Base-by-base conservation (phyloP, 2,797 vertebrate species). In the Ctenopoma kingsleyae region DNA sequence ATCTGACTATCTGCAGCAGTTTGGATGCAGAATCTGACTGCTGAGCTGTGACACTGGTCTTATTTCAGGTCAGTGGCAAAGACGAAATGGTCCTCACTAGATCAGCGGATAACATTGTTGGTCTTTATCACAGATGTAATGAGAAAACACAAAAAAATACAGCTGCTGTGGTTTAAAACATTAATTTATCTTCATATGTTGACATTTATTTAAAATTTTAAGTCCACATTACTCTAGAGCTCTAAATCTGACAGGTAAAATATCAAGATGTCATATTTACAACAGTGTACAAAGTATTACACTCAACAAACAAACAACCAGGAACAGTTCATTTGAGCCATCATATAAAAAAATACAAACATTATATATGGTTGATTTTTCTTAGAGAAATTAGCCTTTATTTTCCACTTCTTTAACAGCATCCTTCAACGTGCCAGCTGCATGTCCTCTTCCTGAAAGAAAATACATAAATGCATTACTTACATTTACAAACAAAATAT, bases 371-470 rank as follows among this genome's bases (percentile, higher is more conserved):
- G 10, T 54, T 1, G 20, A 6, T 5, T 11, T 6, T 48, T 32
- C 8, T 25, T 6, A 23, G 3, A 40, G 7, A 4, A n/a, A 40
- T 78, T 20, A 66, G 36, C 2, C 51, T 57, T 63, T 59, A 23
- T 19, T 53, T 36, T 49, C 27, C 8, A 19, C 51, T 49, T 47
- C 11, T 73, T 81, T 64, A 15, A 8, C 52, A 25, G 35, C 44
- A 3, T 36, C 22, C 43, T 52, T 25, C 0, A 11, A 11, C 0
- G 2, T 9, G 2, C 1, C 63, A 23, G 49, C 44, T 67, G 47
- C 53, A n/a, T 0, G 0, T 66, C 50, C 4, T 76, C 17, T 63
- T 50, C 80, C 89, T 89, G 65, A 32, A 78, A 73, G 17, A 58
- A 19, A 58, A 17, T 9, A 20, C 15, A 43, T 6, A 43, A 43